Base-by-base conservation (phyloP, 1,140 invertebrate species). In the Muscidifurax raptorellus region DNA sequence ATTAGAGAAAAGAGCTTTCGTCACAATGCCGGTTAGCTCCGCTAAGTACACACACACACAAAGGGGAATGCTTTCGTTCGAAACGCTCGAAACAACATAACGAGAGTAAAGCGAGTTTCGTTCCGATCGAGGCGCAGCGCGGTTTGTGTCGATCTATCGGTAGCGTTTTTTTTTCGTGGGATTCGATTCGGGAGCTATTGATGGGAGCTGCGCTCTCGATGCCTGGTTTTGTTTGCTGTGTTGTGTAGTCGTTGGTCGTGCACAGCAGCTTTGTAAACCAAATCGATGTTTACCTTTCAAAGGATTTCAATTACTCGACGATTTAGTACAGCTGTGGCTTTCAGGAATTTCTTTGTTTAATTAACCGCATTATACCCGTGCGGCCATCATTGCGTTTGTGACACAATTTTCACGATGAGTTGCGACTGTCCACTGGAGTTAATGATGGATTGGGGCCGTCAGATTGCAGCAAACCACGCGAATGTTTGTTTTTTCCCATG, bases 1-100 rank as follows among this genome's bases (percentile, higher is more conserved):
- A 40, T 30, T 30, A n/a, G 30, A 40, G 30, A n/a, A 74, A 74
- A 15, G 71, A 40, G 32, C 71, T 74, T 74, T 74, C 71, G 71
- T 74, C 71, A 74, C 32, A 40, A 74, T 40, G 69, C n/a, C 15
- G 47, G 47, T 52, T 52, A 52, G 25, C n/a, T 27, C 2, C n/a
- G 66, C 66, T 28, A n/a, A 7, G 7, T 28, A 7, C 5, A 32
- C 1, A 5, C 5, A 32, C 32, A 32, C 66, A 30, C 66, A 69
- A 69, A 69, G 25, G 32, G 32, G 9, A 69, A 69, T 69, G 67
- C 67, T 69, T 30, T 28, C 67, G 67, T 30, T 69, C 12, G 25
- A 30, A 69, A 69, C 28, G 27, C 10, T 27, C 22, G 10, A 28
- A 13, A 15, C 67, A 22, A 69, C 67, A n/a, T n/a, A 69, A 69